Evolutionary conservation across 1,140 invertebrate genomes (phyloP).

Genomic region (Leptinotarsa undecemlineata): DNA sequence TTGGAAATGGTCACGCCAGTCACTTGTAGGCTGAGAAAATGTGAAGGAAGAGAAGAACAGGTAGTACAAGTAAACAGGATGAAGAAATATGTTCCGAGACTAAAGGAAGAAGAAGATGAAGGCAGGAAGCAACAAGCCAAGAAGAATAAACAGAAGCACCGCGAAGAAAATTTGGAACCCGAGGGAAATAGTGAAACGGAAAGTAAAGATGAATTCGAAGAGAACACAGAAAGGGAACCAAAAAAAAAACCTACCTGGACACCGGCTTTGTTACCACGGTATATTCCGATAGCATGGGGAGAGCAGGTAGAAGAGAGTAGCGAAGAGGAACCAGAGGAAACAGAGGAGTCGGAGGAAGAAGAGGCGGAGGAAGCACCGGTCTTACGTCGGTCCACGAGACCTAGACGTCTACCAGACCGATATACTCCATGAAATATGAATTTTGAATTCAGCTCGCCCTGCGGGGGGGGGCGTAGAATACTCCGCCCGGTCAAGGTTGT

Average conservation of each 20-base stretch:
- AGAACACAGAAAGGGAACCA: background rate
- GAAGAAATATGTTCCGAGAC: background rate
- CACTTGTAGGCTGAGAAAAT: background rate
- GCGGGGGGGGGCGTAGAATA: too few relatives aligned
- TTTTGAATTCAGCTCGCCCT: background rate
- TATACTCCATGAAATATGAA: background rate
- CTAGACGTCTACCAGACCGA: background rate
- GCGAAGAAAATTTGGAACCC: background rate
- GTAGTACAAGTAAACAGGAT: slow-evolving; percentile 19
- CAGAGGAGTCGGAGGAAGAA: background rate
- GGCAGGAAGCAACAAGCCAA: background rate
- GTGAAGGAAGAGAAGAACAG: slow-evolving; percentile 6
- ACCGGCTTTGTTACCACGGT: too few relatives aligned
- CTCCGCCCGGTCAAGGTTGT: too few relatives aligned
- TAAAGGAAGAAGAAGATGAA: background rate
- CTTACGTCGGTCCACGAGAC: too few relatives aligned
- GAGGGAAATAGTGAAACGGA: background rate
- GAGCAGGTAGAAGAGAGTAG: too few relatives aligned
- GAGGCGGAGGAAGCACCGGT: background rate
- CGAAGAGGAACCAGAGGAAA: background rate
- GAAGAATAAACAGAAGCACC: background rate
- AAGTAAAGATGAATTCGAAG: background rate
- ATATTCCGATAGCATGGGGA: too few relatives aligned
- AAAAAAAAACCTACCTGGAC: background rate
- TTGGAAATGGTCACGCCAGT: background rate